Evolutionary conservation across 2,113 vertebrate genomes (phyloP), one percentile per base, ranked within the genome.

Genomic region (Neogobius melanostomus): DNA sequence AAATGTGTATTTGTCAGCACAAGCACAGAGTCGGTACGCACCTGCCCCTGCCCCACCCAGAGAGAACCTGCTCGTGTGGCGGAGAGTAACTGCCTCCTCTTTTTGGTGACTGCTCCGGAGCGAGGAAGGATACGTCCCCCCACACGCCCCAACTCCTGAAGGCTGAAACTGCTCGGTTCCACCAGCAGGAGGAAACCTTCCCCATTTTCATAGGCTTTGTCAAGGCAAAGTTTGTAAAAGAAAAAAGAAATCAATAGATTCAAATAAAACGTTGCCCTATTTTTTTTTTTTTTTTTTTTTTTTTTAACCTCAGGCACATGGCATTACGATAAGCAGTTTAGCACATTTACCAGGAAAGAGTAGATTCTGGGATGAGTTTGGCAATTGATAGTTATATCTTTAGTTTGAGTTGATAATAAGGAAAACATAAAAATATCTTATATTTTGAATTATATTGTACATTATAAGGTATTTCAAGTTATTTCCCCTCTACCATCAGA

Each of bases 171-270:
- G 52, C n/a, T 21, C 44, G 0, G 21, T 14, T 4, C 28, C 15
- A n/a, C 85, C 90, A 82, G 74, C 76, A 90, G 88, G 81, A 82
- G 89, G 90, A 73, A 64, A 71, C 48, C 60, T 77, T 82, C 64
- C 44, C 57, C 15, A 4, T 7, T 9, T 9, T 12, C 14, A 64
- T 7, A 3, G 7, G n/a, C 7, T n/a, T 6, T 57, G 17, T 8
- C 7, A 43, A 7, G 6, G 14, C 1, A 9, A 3, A 21, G n/a
- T 56, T 28, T 28, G 14, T n/a, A 11, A 11, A 52, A 52, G n/a
- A 51, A 51, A 51, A 4, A 16, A 2, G 10, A 28, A 56, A 10
- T 1, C 2, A 28, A 8, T 14, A 36, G 5, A 57, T 17, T 1
- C 8, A 6, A 21, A 16, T 54, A n/a, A 51, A n/a, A 51, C 28